phyloP scores from a whole-genome alignment of 2,113 vertebrate genomes.

The Pardalotus punctatus region DNA sequence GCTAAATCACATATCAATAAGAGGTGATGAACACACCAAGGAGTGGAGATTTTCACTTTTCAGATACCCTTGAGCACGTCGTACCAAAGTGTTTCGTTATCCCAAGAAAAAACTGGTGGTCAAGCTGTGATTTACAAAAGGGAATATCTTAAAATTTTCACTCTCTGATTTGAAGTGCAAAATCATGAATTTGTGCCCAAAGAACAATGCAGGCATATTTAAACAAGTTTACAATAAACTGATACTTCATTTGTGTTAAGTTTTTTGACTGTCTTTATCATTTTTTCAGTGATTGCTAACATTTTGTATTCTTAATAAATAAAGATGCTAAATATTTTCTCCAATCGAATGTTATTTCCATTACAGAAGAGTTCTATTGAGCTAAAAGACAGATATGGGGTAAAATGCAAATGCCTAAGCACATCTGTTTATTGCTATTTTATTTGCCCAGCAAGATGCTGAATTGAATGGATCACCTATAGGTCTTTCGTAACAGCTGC shows the following conservation, averaged over 20 bases:
- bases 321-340: not conserved
- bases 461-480: not conserved
- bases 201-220: not conserved
- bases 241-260: not conserved
- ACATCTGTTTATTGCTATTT: not conserved
- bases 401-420: not conserved
- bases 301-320: not conserved
- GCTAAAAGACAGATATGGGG: not conserved
- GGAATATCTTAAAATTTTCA: not conserved
- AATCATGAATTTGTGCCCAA: not conserved
- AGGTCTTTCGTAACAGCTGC: not conserved
- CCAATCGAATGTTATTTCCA: not conserved
- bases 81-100: not conserved
- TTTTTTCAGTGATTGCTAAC: not conserved
- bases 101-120: not conserved
- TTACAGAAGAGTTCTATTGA: not conserved
- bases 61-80: not conserved
- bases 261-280: not conserved
- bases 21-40: not conserved
- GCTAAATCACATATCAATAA: not conserved
- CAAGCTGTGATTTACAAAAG: not conserved
- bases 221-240: not conserved
- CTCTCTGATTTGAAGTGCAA: not conserved
- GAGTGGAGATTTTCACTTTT: not conserved
- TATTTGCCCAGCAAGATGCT: not conserved